These are phyloP conservation scores for Tringa solitaria DNA, from an alignment of 2,113 vertebrate species.

Conservation along the genomic window DNA sequence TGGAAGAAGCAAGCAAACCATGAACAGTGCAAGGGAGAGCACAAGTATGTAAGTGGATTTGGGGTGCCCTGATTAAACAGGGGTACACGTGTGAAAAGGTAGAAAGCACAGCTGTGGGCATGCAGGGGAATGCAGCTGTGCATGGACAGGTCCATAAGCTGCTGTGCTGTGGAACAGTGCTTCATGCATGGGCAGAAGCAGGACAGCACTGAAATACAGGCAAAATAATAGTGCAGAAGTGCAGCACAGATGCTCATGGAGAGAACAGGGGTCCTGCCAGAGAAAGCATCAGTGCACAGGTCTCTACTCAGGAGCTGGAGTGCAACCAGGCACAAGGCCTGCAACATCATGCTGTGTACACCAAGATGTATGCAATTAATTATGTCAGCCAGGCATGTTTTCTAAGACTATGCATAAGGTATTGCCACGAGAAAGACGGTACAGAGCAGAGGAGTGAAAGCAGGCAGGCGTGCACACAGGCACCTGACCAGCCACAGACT, in stretches of 20 bases:
- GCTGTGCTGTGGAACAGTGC: not conserved
- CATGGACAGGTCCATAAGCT: not conserved
- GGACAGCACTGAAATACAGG: not conserved
- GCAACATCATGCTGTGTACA: not conserved
- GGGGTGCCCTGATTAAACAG: not conserved
- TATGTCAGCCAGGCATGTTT: not conserved
- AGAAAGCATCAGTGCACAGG: not conserved
- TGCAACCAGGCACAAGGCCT: not conserved
- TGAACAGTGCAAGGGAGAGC: not conserved
- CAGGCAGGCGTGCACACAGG: not conserved
- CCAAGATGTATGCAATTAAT: not conserved
- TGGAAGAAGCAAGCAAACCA: not conserved
- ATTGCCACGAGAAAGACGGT: not conserved
- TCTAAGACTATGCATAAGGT: too few species aligned
- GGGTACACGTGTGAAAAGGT: not conserved
- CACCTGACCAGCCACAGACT: not conserved
- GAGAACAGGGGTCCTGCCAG: not conserved
- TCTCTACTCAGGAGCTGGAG: not conserved
- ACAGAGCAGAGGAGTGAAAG: not conserved
- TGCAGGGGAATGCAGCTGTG: not conserved
- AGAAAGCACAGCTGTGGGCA: not conserved
- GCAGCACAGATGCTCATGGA: accelerated
- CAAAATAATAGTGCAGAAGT: not conserved
- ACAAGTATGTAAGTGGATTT: not conserved
- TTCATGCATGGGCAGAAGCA: not conserved